Conservation (phyloP, 2,113 vertebrate species). For the Columba janthina region DNA sequence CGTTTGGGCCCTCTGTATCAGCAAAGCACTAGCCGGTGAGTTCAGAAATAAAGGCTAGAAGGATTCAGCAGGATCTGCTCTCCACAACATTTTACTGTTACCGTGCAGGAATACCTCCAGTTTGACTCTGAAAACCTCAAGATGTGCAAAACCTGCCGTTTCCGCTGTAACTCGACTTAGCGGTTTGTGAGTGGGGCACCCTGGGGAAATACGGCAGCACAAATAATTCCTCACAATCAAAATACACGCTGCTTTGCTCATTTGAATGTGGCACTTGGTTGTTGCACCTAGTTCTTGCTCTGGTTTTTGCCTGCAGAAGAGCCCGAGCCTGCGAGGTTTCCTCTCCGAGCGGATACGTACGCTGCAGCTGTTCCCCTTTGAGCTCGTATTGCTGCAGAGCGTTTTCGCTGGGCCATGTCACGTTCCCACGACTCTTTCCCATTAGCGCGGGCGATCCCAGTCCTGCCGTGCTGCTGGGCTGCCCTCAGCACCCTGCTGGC, state of each 20-base stretch:
- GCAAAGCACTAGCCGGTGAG: fast-evolving
- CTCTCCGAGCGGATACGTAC: background rate
- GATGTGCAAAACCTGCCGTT: background rate
- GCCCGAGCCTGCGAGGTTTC: background rate
- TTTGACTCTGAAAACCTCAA: background rate
- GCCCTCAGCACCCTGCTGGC: fast-evolving
- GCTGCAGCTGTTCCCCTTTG: background rate
- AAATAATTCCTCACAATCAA: background rate
- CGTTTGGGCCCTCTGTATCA: fast-evolving
- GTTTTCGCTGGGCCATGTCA: fast-evolving
- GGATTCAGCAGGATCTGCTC: background rate
- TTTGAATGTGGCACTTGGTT: background rate
- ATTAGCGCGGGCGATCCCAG: fast-evolving
- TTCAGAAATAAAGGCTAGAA: background rate
- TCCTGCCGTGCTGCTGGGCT: background rate
- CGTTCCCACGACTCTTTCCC: fast-evolving
- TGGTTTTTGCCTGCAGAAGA: background rate
- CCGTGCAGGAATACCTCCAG: background rate
- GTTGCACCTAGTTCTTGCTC: background rate
- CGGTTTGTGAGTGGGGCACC: background rate
- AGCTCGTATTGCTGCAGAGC: fast-evolving
- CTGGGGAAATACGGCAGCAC: background rate
- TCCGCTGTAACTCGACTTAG: fast-evolving
- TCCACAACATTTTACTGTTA: fast-evolving
- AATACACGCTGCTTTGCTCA: fast-evolving